Evolutionary conservation across 2,888 invertebrate species (phyloP).

Genomic region (Carterocephalus palaemon): DNA sequence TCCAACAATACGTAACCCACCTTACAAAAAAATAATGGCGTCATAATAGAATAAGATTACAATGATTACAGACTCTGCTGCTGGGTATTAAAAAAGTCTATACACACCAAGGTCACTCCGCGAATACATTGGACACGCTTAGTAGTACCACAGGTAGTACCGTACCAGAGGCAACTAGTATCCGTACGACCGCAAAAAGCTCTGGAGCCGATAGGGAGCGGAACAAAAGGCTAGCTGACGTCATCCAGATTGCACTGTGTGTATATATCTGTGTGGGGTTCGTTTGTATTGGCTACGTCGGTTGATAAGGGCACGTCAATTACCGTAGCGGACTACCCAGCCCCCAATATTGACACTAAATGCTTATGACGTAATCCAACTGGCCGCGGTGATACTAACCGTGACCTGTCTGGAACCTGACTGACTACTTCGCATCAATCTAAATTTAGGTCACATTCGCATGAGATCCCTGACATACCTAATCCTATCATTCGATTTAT

Average conservation of each 20-base stretch:
- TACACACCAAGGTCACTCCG: constrained; percentile 14
- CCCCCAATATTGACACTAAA: constrained; percentile 15
- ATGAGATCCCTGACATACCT: too few relatives aligned
- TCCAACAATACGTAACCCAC: not conserved
- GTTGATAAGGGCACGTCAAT: constrained; percentile 17
- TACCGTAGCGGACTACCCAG: constrained; percentile 4
- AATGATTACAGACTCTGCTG: not conserved
- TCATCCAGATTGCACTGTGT: constrained; percentile 12
- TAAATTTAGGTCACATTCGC: constrained; percentile 9
- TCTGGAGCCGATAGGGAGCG: constrained; percentile 6
- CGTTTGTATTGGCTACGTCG: not conserved
- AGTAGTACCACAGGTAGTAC: too few relatives aligned
- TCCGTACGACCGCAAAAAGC: constrained; percentile 11
- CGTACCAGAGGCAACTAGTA: not conserved
- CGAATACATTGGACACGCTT: constrained; percentile 1
- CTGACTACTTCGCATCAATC: not conserved
- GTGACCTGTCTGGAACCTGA: constrained; percentile 14
- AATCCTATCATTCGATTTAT: too few relatives aligned
- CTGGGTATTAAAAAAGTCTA: not conserved
- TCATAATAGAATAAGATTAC: not conserved
- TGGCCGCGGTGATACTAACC: constrained; percentile 6
- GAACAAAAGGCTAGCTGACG: constrained; percentile 16
- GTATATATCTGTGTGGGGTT: constrained; percentile 2
- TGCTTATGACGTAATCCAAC: constrained; percentile 17
- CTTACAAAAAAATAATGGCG: not conserved